Percentiles rank a stretch among this genome's conserved stretches.
These are phyloP conservation scores for Trimorus sp. DNA, from an alignment of 2,888 invertebrate species.

Conservation along the genomic window DNA sequence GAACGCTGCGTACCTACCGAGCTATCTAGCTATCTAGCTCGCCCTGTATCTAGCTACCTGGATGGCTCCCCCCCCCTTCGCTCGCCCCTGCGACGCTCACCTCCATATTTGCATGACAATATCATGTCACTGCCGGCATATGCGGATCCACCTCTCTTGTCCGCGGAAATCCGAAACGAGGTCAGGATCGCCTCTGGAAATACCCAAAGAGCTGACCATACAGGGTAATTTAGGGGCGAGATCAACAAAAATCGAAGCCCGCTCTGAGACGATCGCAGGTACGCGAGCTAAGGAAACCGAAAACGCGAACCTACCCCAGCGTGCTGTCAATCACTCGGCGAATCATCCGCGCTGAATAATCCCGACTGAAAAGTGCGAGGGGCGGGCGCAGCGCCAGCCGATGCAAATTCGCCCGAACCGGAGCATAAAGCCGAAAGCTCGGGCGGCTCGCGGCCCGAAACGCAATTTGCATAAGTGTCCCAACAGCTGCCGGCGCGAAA, in stretches of 20 bases:
- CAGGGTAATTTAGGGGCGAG: neutral
- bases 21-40: constrained; percentile 1
- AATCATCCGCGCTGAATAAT: constrained; percentile 62
- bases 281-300: constrained; percentile 5
- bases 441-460: constrained; percentile 73
- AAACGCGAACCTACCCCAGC: constrained; percentile 40
- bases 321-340: constrained; percentile 62
- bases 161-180: constrained; percentile 13
- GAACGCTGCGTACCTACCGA: constrained; percentile 50
- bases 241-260: neutral
- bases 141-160: constrained; percentile 71
- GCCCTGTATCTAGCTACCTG: constrained; percentile 42
- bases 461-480: constrained; percentile 80
- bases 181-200: too few species aligned
- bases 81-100: constrained; percentile 48
- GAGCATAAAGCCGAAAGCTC: constrained; percentile 79
- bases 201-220: neutral
- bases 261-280: neutral
- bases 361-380: constrained; percentile 55
- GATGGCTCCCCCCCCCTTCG: constrained; percentile 43
- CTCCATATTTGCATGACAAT: constrained; percentile 77
- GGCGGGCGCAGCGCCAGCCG: constrained; percentile 70
- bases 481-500: constrained; percentile 77
- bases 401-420: constrained; percentile 78
- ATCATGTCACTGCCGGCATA: constrained; percentile 71